Base-by-base conservation (phyloP, 2,888 invertebrate genomes). In the Lacanobia oleracea region DNA sequence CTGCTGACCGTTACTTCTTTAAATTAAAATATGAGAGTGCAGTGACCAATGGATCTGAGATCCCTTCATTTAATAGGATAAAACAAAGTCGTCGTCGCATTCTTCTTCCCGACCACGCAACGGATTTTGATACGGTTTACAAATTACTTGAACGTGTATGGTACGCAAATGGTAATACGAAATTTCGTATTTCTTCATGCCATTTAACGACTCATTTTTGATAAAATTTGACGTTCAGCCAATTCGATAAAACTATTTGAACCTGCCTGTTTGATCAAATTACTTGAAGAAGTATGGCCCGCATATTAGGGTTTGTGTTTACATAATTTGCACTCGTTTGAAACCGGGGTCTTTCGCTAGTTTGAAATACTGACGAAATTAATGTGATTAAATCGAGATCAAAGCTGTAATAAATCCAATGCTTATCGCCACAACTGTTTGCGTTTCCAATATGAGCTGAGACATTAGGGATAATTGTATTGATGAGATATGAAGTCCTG, bases 401-500 rank as follows among this genome's bases (percentile, higher is more conserved):
- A 64, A 76, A 76, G 45, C 48, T 23, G 75, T 63, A 81, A 71
- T 81, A 81, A 76, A 81, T 84, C 50, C 18, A 66, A 77, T 54
- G 23, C 51, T 65, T 81, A 77, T 70, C 51, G 48, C 4, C 21
- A 14, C 9, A 43, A 40, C 50, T 71, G 68, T 66, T 63, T 61
- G n/a, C 61, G 51, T 69, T 67, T 72, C 27, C 68, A 75, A 62
- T 70, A 67, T 57, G 51, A 60, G 40, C n/a, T 43, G 66, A 67
- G 64, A 54, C 68, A 72, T 75, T 70, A 79, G 12, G 72, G 64
- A 70, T 72, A 71, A 76, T 72, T 75, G 63, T 71, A 77, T 72
- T 62, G 48, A 51, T 43, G 63, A 72, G 62, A 74, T 74, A 72
- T 66, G 33, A 51, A 43, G 43, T 16, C 45, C 66, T 66, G 65